These are phyloP conservation scores for Portevinia maculata DNA, from an alignment of 2,888 invertebrate genomes.

Conservation along the genomic window DNA sequence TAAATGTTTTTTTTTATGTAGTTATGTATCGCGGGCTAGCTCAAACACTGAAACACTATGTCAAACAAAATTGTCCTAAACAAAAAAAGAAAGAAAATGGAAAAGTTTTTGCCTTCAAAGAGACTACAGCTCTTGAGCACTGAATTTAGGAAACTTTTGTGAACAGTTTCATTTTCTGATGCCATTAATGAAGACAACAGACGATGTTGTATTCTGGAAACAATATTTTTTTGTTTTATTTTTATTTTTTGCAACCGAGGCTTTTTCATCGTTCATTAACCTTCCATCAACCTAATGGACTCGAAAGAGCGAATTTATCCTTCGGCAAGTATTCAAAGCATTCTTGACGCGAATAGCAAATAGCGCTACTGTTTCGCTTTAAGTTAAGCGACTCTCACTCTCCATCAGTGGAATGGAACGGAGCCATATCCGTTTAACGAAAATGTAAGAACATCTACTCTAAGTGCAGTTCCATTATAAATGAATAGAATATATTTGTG, in stretches of 20 bases:
- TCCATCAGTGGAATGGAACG: conserved; percentile 4
- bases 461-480: conserved; percentile 23
- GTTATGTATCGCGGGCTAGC: too few species aligned
- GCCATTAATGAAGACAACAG: too few species aligned
- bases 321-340: conserved; percentile 28
- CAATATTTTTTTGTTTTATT: too few species aligned
- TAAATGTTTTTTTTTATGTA: too few species aligned
- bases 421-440: neutral
- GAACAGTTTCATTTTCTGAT: conserved; percentile 1
- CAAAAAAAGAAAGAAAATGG: too few species aligned
- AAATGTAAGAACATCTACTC: conserved; percentile 3
- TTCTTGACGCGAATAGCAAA: neutral
- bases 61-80: too few species aligned
- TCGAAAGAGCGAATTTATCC: conserved; percentile 41
- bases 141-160: neutral
- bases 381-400: conserved; percentile 6
- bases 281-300: conserved; percentile 41
- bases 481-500: neutral
- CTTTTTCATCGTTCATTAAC: conserved; percentile 13
- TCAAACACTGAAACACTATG: too few species aligned
- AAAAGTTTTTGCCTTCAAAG: too few species aligned
- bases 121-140: neutral
- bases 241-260: neutral
- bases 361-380: neutral
- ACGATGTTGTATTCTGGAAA: too few species aligned